Evolutionary conservation across 2,113 vertebrate species (phyloP).

Genomic region (Patagioenas fasciata): DNA sequence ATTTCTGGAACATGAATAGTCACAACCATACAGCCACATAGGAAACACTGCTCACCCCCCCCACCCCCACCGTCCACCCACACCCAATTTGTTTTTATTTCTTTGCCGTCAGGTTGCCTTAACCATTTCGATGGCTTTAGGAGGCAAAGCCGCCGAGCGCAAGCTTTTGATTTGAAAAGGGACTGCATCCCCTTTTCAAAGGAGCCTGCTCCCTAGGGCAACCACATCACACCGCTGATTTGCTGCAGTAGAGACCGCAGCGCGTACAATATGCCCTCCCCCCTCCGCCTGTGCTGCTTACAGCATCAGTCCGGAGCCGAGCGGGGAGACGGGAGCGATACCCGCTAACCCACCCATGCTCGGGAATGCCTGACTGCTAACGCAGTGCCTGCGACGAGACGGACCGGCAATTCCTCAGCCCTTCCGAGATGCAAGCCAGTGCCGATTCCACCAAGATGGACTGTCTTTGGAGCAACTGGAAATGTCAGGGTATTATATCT

Average conservation of each 20-base stretch:
- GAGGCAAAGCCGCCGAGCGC: background rate
- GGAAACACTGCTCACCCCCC: background rate
- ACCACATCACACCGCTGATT: conserved; percentile 81
- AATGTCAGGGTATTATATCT: conserved; percentile 91
- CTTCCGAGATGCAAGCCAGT: conserved; percentile 91
- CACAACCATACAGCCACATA: background rate
- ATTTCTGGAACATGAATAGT: conserved; percentile 68
- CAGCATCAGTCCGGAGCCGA: conserved; percentile 77
- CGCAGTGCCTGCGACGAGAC: conserved; percentile 66
- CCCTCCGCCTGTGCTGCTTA: conserved; percentile 69
- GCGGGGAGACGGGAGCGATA: conserved; percentile 58
- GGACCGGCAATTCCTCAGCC: conserved; percentile 52
- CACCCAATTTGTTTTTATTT: conserved; percentile 17
- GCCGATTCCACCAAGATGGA: conserved; percentile 94
- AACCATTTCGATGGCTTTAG: conserved; percentile 32
- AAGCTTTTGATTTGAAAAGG: conserved; percentile 69
- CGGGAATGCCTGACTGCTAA: conserved; percentile 82
- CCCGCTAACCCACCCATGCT: conserved; percentile 72
- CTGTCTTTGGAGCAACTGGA: conserved; percentile 96
- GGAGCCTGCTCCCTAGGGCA: conserved; percentile 70
- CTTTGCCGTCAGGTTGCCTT: conserved; percentile 15
- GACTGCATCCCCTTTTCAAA: conserved; percentile 67
- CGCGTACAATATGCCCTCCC: conserved; percentile 81
- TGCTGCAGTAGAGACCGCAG: conserved; percentile 88
- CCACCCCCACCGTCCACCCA: background rate